Evolutionary conservation across 1,140 invertebrate genomes (phyloP).

Genomic region (Capitella teleta): DNA sequence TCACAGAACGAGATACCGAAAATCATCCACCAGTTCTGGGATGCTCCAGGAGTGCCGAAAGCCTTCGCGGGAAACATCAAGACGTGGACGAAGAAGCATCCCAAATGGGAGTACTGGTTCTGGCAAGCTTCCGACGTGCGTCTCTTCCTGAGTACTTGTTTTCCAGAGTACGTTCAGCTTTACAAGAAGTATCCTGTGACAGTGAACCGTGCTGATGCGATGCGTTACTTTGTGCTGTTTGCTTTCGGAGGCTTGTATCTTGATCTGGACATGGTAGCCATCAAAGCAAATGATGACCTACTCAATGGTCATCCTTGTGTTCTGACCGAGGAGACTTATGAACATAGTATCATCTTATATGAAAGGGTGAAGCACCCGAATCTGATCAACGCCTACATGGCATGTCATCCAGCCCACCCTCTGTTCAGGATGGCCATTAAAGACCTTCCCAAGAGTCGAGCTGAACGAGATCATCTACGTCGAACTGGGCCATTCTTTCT

Average conservation of each 20-base stretch:
- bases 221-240: conserved; percentile 8
- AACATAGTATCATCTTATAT: conserved; percentile 1
- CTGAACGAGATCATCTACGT: not conserved
- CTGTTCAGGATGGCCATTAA: conserved; percentile 5
- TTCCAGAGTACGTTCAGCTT: conserved; percentile 21
- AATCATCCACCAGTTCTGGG: conserved; percentile 39
- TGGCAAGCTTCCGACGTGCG: conserved; percentile 33
- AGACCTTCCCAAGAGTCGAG: not conserved
- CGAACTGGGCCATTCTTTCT: not conserved
- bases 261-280: conserved; percentile 7
- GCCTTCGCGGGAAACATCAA: conserved; percentile 24
- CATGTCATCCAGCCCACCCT: conserved; percentile 1
- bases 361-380: not conserved
- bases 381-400: conserved; percentile 7
- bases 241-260: conserved; percentile 7
- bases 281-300: conserved; percentile 2
- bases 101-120: conserved; percentile 33
- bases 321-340: conserved; percentile 7
- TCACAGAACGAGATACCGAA: conserved; percentile 25
- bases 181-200: conserved; percentile 26
- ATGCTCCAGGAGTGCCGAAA: conserved; percentile 22
- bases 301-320: conserved; percentile 2
- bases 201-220: conserved; percentile 21
- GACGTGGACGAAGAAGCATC: conserved; percentile 27
- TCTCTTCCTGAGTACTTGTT: conserved; percentile 22